Evolutionary conservation across 2,797 vertebrate genomes (phyloP).

Genomic region (Periophthalmus magnuspinnatus): DNA sequence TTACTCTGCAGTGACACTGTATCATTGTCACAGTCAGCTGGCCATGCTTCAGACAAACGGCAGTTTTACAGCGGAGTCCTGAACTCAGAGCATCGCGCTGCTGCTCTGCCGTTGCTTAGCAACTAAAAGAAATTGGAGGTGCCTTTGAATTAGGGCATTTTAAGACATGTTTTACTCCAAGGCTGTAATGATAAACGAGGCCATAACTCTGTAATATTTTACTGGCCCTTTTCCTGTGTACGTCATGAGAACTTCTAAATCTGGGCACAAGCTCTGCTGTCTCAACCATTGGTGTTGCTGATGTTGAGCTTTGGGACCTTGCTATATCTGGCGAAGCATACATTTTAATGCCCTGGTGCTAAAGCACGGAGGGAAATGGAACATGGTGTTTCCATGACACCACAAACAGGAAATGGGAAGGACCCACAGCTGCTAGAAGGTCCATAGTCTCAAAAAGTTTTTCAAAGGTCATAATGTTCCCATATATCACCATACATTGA

Average conservation of each 20-base stretch:
- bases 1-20: constrained; percentile 56
- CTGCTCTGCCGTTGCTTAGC: constrained; percentile 73
- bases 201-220: constrained; percentile 45
- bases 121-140: constrained; percentile 73
- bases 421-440: constrained; percentile 36
- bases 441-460: constrained; percentile 30
- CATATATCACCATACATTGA: constrained; percentile 39
- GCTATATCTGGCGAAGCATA: constrained; percentile 16
- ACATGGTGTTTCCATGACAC: constrained; percentile 63
- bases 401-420: constrained; percentile 72
- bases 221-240: constrained; percentile 18
- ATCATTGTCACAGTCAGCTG: constrained; percentile 64
- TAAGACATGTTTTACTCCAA: constrained; percentile 55
- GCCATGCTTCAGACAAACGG: constrained; percentile 52
- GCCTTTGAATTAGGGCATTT: constrained; percentile 70
- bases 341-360: constrained; percentile 43
- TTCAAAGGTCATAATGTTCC: constrained; percentile 64
- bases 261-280: constrained; percentile 31
- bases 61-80: constrained; percentile 54
- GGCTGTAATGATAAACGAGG: constrained; percentile 56
- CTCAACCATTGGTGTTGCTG: constrained; percentile 20
- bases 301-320: constrained; percentile 13
- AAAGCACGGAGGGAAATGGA: constrained; percentile 37
- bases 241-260: constrained; percentile 40
- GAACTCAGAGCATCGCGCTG: constrained; percentile 59